These are phyloP conservation scores for Apogon hyalosoma DNA, from an alignment of 2,797 vertebrate species.

Conservation along the genomic window DNA sequence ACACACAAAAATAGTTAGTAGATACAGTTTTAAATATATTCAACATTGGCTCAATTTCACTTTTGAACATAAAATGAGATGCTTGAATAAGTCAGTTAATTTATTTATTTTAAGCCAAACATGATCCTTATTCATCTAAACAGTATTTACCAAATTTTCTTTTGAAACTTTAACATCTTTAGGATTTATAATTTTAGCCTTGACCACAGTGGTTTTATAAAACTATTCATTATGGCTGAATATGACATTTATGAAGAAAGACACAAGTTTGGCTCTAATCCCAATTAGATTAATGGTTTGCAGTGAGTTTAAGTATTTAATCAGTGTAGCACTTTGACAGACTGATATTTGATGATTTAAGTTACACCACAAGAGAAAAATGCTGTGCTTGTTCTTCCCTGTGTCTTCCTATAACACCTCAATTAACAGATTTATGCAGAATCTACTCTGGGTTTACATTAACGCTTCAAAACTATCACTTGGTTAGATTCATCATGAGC, in stretches of 20 bases:
- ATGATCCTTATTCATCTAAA: background rate
- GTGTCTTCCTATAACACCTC: constrained; percentile 17
- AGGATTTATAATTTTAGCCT: background rate
- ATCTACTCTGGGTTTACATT: constrained; percentile 33
- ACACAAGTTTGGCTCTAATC: background rate
- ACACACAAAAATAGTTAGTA: no score
- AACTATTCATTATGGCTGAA: background rate
- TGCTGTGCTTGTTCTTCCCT: background rate
- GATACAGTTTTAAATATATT: no score
- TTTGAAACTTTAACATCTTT: background rate
- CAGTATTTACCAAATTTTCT: no score
- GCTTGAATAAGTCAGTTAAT: background rate
- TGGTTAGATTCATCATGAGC: constrained; percentile 41
- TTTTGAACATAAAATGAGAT: background rate
- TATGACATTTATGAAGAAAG: background rate
- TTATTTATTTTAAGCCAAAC: no score
- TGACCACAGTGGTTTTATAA: background rate
- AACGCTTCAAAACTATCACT: constrained; percentile 34
- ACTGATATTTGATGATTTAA: constrained; percentile 6
- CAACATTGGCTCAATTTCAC: background rate
- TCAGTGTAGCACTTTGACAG: no score
- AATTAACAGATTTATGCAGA: constrained; percentile 34
- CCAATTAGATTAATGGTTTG: no score
- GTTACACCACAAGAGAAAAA: constrained; percentile 9
- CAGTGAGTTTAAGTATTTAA: no score